A percentile compares a stretch with the other conserved stretches of the same genome.
Conservation (phyloP, 2,888 invertebrate genomes). For the Cabera pusaria region DNA sequence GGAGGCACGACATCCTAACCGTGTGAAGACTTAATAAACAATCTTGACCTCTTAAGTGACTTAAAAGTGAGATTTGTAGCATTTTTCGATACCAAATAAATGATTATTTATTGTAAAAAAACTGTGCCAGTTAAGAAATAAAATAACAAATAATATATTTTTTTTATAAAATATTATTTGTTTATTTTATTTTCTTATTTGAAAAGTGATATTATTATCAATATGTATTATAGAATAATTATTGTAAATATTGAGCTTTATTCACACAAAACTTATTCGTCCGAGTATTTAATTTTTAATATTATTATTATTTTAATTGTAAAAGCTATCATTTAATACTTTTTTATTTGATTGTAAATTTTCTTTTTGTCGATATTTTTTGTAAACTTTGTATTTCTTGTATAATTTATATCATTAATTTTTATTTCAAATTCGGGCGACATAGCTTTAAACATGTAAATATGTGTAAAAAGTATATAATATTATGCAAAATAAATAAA, state of each 20-base stretch:
- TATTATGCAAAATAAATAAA: constrained; percentile 20
- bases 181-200: constrained; percentile 16
- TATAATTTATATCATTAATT: not conserved
- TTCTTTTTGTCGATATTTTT: not conserved
- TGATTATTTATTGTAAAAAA: constrained; percentile 65
- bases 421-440: constrained; percentile 10
- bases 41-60: constrained; percentile 15
- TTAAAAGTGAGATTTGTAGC: constrained; percentile 24
- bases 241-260: not conserved
- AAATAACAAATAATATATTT: constrained; percentile 6
- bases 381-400: not conserved
- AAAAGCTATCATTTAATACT: no score
- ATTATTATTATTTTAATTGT: not conserved
- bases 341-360: no score
- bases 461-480: constrained; percentile 21
- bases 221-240: constrained; percentile 7
- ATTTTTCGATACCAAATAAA: constrained; percentile 72
- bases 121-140: constrained; percentile 59
- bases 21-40: no score
- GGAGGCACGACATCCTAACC: no score
- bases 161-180: constrained; percentile 7
- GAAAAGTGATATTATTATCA: constrained; percentile 14
- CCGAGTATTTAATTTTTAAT: not conserved
- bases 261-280: no score
- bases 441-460: constrained; percentile 25